Base-by-base conservation (phyloP, 2,113 vertebrate genomes). In the Carollia perspicillata region DNA sequence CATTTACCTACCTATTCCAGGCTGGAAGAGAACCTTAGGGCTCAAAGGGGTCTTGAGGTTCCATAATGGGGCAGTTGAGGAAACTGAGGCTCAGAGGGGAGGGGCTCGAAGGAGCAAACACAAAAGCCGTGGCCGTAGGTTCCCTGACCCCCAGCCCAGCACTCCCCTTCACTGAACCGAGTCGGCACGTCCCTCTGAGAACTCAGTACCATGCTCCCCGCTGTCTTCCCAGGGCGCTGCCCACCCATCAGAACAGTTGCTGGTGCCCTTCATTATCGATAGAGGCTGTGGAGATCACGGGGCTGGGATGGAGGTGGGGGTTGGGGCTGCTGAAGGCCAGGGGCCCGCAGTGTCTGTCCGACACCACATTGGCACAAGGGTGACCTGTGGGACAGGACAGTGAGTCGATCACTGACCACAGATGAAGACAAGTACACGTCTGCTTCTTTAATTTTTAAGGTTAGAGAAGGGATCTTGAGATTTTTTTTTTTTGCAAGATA, bases 111-210 rank as follows among this genome's bases (percentile, higher is more conserved):
- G 17, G 33, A 30, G 17, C 33, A 42, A 58, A n/a, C 8, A 12
- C 1, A 28, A 4, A 26, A 10, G 8, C n/a, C 55, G 3, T 3
- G 2, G 23, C 2, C 6, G 22, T 6, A 5, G 1, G 2, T 75
- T 35, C 49, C 58, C 22, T 53, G 20, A 65, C 7, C 8, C 28
- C 13, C 2, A 1, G 20, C 42, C 49, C 47, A 18, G 7, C 0
- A 0, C 8, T 68, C 23, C 4, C 1, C 26, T 74, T n/a, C 2
- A 23, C 4, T n/a, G 55, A 63, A 58, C 3, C 14, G 17, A 44
- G 12, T 2, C 47, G 5, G 60, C 17, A 7, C 1, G 1, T 53
- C 30, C 63, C 8, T 26, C 55, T 42, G 84, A 69, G 68, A 49
- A 60, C 11, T 37, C 0, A 37, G 35, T 8, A 18, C 35, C 2